These are phyloP conservation scores for Hiodon tergisus DNA, from an alignment of 2,113 vertebrate species.

Conservation along the genomic window DNA sequence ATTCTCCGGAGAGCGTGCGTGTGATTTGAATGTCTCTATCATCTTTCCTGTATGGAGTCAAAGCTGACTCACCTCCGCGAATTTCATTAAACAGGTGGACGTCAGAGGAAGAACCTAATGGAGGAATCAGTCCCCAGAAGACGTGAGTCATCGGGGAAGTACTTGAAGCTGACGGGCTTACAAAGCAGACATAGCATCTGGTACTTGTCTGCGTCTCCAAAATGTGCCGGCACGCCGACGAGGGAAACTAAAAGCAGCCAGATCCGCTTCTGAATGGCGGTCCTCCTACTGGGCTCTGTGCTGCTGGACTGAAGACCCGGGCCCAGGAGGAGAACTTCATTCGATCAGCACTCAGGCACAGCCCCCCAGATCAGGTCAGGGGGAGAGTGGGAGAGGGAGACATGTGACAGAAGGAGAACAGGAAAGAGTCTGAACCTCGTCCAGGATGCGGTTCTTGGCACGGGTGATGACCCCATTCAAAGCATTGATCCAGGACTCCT, in stretches of 20 bases:
- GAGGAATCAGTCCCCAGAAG: neutral
- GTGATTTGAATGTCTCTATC: neutral
- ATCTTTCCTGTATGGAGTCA: neutral
- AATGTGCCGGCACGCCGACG: neutral
- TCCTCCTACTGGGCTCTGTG: too few species aligned
- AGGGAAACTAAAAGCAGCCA: too few species aligned
- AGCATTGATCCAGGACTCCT: conserved; percentile 87
- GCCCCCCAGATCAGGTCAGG: too few species aligned
- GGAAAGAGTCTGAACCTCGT: conserved; percentile 65
- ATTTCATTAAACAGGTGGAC: conserved; percentile 6
- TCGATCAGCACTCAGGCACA: too few species aligned
- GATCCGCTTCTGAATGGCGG: too few species aligned
- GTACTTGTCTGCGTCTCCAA: neutral
- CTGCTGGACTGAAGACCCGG: too few species aligned
- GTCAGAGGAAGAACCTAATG: neutral
- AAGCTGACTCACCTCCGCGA: neutral
- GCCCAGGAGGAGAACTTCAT: too few species aligned
- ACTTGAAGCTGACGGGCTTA: neutral
- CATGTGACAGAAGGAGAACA: conserved; percentile 10
- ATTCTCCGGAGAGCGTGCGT: neutral
- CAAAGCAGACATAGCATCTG: neutral
- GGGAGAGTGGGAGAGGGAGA: neutral
- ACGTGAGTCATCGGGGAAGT: conserved; percentile 12
- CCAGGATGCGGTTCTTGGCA: conserved; percentile 86
- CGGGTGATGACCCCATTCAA: conserved; percentile 78